These are phyloP conservation scores for Microctenopoma steveboyesi DNA, from an alignment of 2,797 vertebrate species.

Conservation along the genomic window DNA sequence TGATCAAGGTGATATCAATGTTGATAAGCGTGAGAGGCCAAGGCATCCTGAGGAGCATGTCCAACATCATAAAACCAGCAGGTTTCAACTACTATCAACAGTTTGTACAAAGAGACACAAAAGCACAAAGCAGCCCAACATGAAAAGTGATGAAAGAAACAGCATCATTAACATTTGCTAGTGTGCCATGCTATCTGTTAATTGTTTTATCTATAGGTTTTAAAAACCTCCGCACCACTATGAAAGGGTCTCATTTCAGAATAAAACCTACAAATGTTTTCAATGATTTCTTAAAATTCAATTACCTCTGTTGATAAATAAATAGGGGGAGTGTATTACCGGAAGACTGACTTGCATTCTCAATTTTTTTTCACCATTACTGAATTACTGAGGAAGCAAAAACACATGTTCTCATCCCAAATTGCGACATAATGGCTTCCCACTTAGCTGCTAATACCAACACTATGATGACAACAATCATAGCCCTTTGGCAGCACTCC, in stretches of 20 bases:
- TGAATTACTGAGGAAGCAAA: slow-evolving; percentile 54
- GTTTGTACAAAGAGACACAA: slow-evolving; percentile 85
- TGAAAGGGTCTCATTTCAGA: slow-evolving; percentile 93
- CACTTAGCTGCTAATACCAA: too few species aligned
- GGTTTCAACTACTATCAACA: slow-evolving; percentile 92
- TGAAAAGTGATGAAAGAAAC: slow-evolving; percentile 92
- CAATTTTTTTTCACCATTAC: slow-evolving; percentile 19
- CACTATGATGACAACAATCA: too few species aligned
- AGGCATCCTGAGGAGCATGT: slow-evolving; percentile 90
- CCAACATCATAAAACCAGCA: slow-evolving; percentile 94
- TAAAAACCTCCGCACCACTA: slow-evolving; percentile 80
- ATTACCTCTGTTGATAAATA: slow-evolving; percentile 79
- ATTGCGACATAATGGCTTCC: too few species aligned
- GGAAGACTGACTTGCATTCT: slow-evolving; percentile 78
- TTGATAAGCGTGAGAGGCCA: slow-evolving; percentile 86
- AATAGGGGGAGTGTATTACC: slow-evolving; percentile 76
- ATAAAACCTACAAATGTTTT: slow-evolving; percentile 82
- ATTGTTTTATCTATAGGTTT: slow-evolving; percentile 94
- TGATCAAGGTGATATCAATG: slow-evolving; percentile 91
- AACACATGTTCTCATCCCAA: slow-evolving; percentile 26
- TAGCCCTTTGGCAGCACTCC: too few species aligned
- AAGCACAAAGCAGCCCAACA: slow-evolving; percentile 85
- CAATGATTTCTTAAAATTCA: slow-evolving; percentile 80
- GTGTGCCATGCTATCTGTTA: slow-evolving; percentile 90
- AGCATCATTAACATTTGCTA: slow-evolving; percentile 91